Conservation (phyloP, 2,797 vertebrate species). For the Syngnathus rostellatus region DNA sequence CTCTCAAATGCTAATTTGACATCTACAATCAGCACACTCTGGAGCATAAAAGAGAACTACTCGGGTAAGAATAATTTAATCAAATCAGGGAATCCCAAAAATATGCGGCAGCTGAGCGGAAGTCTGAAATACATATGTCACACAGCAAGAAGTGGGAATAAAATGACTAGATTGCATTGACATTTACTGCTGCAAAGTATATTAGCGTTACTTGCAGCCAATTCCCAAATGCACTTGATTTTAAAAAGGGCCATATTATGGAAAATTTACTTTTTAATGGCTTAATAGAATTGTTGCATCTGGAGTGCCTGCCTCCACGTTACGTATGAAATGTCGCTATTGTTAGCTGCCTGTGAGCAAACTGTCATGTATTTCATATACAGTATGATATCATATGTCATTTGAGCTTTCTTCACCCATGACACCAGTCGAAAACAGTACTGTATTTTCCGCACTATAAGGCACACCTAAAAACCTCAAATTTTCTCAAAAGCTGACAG, state of each 20-base stretch:
- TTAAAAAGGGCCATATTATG: neutral
- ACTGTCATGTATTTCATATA: no score
- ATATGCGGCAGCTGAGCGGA: neutral
- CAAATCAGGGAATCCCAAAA: neutral
- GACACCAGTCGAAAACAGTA: neutral
- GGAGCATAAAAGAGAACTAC: neutral
- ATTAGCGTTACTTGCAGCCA: neutral
- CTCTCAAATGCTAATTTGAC: conserved; percentile 4
- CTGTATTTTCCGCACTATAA: no score
- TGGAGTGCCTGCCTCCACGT: neutral
- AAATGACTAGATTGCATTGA: neutral
- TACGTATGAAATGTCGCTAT: neutral
- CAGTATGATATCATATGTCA: neutral
- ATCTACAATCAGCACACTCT: neutral
- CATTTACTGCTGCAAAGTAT: neutral
- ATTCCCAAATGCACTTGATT: neutral
- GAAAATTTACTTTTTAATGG: neutral
- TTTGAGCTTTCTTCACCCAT: neutral
- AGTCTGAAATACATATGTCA: neutral
- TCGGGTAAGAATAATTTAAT: neutral
- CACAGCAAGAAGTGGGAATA: no score
- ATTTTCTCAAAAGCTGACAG: no score
- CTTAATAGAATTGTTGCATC: neutral
- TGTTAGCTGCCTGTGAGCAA: neutral
- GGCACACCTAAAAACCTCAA: no score